Conservation (phyloP, 2,797 vertebrate genomes). For the Paratrypauchen microcephalus region DNA sequence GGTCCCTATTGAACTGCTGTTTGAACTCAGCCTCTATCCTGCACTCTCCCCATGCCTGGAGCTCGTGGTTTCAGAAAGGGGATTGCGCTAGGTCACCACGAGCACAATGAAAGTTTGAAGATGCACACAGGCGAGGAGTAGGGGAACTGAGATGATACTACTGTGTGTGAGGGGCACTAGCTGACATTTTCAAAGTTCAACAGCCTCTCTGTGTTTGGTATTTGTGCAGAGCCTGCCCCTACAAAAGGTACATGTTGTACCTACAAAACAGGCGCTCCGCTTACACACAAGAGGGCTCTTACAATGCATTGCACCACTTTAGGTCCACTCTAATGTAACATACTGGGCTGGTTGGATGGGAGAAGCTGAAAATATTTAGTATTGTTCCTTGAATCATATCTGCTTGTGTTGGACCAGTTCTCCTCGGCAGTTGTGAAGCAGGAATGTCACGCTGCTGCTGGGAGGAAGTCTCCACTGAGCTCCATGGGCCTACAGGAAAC, state of each 20-base stretch:
- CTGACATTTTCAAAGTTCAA: slow-evolving; percentile 80
- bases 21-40: slow-evolving; percentile 41
- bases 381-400: slow-evolving; percentile 23
- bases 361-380: slow-evolving; percentile 15
- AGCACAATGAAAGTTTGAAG: slow-evolving; percentile 50
- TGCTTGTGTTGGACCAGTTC: slow-evolving; percentile 45
- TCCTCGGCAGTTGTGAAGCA: slow-evolving; percentile 55
- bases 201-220: slow-evolving; percentile 72
- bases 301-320: slow-evolving; percentile 9
- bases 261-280: slow-evolving; percentile 51
- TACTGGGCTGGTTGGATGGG: slow-evolving; percentile 1
- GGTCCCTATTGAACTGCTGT: slow-evolving; percentile 37
- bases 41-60: slow-evolving; percentile 16
- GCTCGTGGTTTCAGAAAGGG: slow-evolving; percentile 56
- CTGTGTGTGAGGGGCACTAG: slow-evolving; percentile 57
- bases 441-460: slow-evolving; percentile 60
- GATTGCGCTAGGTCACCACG: slow-evolving; percentile 57
- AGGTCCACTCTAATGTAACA: background rate
- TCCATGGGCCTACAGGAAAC: slow-evolving; percentile 64
- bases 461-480: slow-evolving; percentile 71
- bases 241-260: slow-evolving; percentile 67
- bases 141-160: slow-evolving; percentile 49
- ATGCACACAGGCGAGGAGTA: slow-evolving; percentile 40
- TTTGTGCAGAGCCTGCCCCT: slow-evolving; percentile 66
- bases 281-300: slow-evolving; percentile 16